Base-by-base conservation (phyloP, 2,113 vertebrate species). In the Cheirogaleus medius region DNA sequence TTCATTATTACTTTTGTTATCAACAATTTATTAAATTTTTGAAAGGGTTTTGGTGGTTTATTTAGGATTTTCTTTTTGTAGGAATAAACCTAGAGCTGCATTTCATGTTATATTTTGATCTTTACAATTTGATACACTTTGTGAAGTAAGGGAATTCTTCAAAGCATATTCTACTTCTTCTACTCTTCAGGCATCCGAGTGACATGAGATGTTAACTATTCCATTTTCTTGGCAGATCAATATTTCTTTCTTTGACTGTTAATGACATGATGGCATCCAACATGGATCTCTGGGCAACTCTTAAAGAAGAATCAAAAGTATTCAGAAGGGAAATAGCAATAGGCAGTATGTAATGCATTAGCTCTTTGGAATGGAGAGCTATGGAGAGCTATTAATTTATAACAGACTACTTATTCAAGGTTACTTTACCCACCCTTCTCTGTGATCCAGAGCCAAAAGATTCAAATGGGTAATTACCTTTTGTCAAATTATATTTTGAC, bases 311-410 rank as follows among this genome's bases (percentile, higher is more conserved):
- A 39, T 96, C 80, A 5, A 3, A 96, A 97, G 60, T 90, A 96
- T 92, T 97, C 95, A 74, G 96, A 95, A 86, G 97, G 96, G 96
- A 98, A 98, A 98, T 97, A 98, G 97, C 96, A 95, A 47, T 52
- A 92, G 83, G 96, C 60, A 96, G 81, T 98, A 97, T 0, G 97
- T 98, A 92, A 98, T 95, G 84, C 95, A 83, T 95, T 95, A 94
- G 96, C 58, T 96, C 81, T 96, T 96, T 97, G 97, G 96, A 94
- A 96, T 96, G 97, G 87, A 95, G 85, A 94, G 84, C 82, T 96
- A 96, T 96, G 97, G 87, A 95, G 85, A 94, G 84, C 82, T 96
- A 94, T 92, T 98, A 97, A 98, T 97, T 98, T 97, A 97, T 87
- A 97, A 94, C 98, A 98, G 97, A 98, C 82, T 71, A 85, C 83